Base-by-base conservation (phyloP, 2,888 invertebrate genomes). In the Amblyteles armatorius region DNA sequence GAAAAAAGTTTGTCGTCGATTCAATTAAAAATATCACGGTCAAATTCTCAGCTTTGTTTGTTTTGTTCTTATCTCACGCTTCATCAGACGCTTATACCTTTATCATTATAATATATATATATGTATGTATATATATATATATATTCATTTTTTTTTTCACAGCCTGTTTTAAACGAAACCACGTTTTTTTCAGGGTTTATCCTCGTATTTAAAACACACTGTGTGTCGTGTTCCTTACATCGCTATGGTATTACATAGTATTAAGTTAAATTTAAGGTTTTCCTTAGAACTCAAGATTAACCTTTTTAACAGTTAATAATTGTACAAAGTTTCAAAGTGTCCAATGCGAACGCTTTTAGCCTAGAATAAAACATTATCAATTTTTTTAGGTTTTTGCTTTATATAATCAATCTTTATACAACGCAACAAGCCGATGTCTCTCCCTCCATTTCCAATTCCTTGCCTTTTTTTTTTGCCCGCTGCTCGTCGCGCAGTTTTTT, bases 151-250 rank as follows among this genome's bases (percentile, higher is more conserved):
- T 5, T 29, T 85, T 83, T 79, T 52, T 90, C 90, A 91, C 91
- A 92, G 90, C 90, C 90, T 91, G 91, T 91, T 91, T 91, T 91
- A 91, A 92, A 91, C 89, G 88, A 89, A 88, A 89, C 84, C 88
- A 86, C 87, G 83, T 88, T 74, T 65, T 63, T 67, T 78, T 83
- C 67, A 57, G 80, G 81, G 57, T 57, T 57, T 88, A 88, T 87
- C 82, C 74, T 86, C 82, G 80, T 87, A 89, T 92, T 90, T 90
- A 90, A 90, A 91, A 89, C 89, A 90, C 88, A 89, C 91, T 89
- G 90, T 87, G 85, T 81, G 81, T 80, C 86, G 86, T 86, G 79
- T 86, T 82, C 86, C 57, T 83, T 86, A 88, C 81, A 81, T 74
- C 6, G 52, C 72, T 88, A 86, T 50, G 65, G 79, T 57, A 74